These are phyloP conservation scores for Drosophila lutescens DNA, from an alignment of 2,888 invertebrate species.

Conservation along the genomic window DNA sequence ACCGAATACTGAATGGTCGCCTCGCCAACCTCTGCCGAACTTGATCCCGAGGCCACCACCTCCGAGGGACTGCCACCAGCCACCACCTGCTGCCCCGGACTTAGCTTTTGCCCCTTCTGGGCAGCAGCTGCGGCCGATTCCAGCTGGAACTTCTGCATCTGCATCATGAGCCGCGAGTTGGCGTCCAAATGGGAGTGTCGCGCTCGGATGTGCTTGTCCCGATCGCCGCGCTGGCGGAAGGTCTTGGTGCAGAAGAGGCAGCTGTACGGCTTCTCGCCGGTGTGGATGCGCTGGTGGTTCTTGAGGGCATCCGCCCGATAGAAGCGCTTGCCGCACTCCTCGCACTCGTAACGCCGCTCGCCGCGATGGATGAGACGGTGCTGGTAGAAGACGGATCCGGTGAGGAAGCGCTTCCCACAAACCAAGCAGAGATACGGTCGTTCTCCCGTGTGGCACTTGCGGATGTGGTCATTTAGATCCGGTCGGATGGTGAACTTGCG, in stretches of 20 bases:
- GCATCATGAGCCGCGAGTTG: conserved; percentile 83
- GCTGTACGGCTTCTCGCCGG: conserved; percentile 86
- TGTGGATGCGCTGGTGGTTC: conserved; percentile 87
- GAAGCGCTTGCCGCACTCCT: conserved; percentile 87
- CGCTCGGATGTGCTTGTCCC: conserved; percentile 86
- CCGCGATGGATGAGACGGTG: conserved; percentile 87
- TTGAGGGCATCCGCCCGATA: conserved; percentile 88
- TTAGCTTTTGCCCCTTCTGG: conserved; percentile 41
- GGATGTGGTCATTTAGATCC: conserved; percentile 87
- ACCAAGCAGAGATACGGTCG: conserved; percentile 87
- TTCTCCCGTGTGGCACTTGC: conserved; percentile 88
- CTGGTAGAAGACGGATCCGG: conserved; percentile 88
- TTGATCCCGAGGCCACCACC: not conserved
- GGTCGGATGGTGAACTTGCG: conserved; percentile 87
- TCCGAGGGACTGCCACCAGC: not conserved
- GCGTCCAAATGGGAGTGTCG: conserved; percentile 85
- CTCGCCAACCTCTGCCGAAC: not conserved
- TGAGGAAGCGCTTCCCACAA: conserved; percentile 87
- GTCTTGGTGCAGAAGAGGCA: conserved; percentile 85
- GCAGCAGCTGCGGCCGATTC: conserved; percentile 80
- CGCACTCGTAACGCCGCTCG: conserved; percentile 87
- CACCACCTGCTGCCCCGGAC: not conserved
- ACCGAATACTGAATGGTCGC: conserved; percentile 13
- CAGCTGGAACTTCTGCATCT: conserved; percentile 82
- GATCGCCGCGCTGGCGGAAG: conserved; percentile 86